Evolutionary conservation across 2,797 vertebrate species (phyloP).

Genomic region (Sebastiscus tertius): DNA sequence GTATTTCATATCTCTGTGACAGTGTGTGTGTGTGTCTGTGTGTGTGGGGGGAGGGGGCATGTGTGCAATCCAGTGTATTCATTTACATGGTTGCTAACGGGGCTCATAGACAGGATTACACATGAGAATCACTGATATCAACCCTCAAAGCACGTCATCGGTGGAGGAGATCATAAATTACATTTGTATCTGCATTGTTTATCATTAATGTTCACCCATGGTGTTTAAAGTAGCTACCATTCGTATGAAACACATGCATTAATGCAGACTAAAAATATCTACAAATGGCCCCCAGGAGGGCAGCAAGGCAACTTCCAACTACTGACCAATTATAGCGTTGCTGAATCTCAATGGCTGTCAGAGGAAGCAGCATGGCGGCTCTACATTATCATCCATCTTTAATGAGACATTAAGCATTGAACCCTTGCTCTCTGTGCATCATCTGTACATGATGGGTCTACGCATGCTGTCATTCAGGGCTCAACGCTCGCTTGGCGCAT

Average conservation of each 20-base stretch:
- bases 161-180: neutral
- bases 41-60: no score
- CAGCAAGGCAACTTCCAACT: constrained; percentile 19
- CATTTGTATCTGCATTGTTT: neutral
- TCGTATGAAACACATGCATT: neutral
- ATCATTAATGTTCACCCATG: neutral
- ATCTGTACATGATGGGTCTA: constrained; percentile 71
- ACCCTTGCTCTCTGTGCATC: constrained; percentile 58
- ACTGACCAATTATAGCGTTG: constrained; percentile 47
- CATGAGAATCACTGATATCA: neutral
- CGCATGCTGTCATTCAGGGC: constrained; percentile 60
- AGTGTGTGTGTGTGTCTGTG: neutral
- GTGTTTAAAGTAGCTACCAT: neutral
- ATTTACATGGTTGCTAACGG: neutral
- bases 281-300: constrained; percentile 15
- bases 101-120: neutral
- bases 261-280: constrained; percentile 14
- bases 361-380: constrained; percentile 36
- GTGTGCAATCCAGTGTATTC: neutral
- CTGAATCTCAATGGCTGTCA: constrained; percentile 51
- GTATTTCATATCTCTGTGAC: neutral
- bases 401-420: constrained; percentile 63
- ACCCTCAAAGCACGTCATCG: neutral
- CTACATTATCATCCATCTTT: constrained; percentile 72
- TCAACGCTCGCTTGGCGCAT: constrained; percentile 36